Conservation (phyloP, 2,888 invertebrate genomes). For the Anoplius nigerrimus region DNA sequence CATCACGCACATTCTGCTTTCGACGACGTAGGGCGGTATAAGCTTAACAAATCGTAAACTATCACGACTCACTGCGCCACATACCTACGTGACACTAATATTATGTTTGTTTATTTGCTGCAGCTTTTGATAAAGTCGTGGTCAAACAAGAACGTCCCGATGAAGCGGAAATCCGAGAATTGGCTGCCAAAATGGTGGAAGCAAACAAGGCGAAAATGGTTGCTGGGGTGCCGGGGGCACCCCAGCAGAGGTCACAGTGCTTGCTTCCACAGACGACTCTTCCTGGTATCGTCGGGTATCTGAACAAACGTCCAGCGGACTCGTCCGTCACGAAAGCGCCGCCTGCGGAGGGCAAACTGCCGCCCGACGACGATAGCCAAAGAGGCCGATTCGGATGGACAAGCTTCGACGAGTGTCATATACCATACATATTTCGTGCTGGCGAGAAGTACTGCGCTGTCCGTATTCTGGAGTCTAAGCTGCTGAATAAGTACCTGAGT, state of each 20-base stretch:
- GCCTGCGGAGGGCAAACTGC: slow-evolving; percentile 75
- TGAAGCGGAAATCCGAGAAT: slow-evolving; percentile 90
- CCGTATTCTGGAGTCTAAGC: slow-evolving; percentile 93
- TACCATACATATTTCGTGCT: slow-evolving; percentile 91
- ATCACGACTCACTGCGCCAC: no score
- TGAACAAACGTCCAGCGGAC: slow-evolving; percentile 71
- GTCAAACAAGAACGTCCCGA: slow-evolving; percentile 87
- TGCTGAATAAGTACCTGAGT: slow-evolving; percentile 91
- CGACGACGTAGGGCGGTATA: no score
- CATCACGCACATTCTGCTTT: no score
- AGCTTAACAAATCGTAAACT: no score
- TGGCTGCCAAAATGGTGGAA: slow-evolving; percentile 92
- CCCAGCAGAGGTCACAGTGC: slow-evolving; percentile 51
- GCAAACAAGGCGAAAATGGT: slow-evolving; percentile 84
- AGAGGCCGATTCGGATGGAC: slow-evolving; percentile 94
- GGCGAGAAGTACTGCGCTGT: slow-evolving; percentile 94
- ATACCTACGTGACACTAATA: no score
- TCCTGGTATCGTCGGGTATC: slow-evolving; percentile 69
- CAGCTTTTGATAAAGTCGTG: slow-evolving; percentile 73
- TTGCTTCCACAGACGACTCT: slow-evolving; percentile 65
- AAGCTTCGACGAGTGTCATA: slow-evolving; percentile 88
- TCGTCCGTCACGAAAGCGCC: slow-evolving; percentile 53
- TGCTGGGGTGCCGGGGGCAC: slow-evolving; percentile 53
- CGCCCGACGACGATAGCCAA: slow-evolving; percentile 84
- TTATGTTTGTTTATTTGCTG: neutral